Percentiles rank a stretch among this genome's conserved stretches.
Evolutionary conservation across 2,888 invertebrate species (phyloP).

Genomic region (Drosophila bunnanda): DNA sequence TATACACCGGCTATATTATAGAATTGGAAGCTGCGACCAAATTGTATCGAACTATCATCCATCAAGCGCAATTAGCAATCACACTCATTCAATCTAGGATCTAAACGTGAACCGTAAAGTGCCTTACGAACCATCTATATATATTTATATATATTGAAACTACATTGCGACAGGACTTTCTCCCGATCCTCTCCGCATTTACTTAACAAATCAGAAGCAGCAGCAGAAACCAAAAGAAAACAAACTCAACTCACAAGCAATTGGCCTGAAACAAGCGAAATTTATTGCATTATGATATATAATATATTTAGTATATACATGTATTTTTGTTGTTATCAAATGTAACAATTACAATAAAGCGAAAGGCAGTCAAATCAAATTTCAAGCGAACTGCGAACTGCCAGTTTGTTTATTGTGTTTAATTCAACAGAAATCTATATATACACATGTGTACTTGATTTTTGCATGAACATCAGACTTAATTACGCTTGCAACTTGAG

Average conservation of each 20-base stretch:
- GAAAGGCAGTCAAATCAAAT: constrained; percentile 18
- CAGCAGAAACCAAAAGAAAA: constrained; percentile 17
- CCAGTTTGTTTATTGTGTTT: not conserved
- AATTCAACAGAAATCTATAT: not conserved
- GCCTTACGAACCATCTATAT: constrained; percentile 59
- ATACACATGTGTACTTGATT: not conserved
- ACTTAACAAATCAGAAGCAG: constrained; percentile 17
- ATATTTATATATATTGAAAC: constrained; percentile 11
- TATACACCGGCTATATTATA: constrained; percentile 23
- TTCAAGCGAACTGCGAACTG: not conserved
- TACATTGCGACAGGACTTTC: constrained; percentile 2
- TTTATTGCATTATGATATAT: constrained; percentile 54
- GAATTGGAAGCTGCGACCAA: constrained; percentile 54
- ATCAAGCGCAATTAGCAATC: constrained; percentile 71
- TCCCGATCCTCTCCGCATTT: constrained; percentile 35
- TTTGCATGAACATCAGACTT: not conserved
- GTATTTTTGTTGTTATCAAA: constrained; percentile 38
- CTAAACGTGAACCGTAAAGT: constrained; percentile 48
- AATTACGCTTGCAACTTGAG: not conserved
- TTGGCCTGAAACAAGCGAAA: constrained; percentile 38
- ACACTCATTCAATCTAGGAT: constrained; percentile 47
- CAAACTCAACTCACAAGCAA: constrained; percentile 22
- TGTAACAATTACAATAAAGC: constrained; percentile 63
- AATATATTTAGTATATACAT: constrained; percentile 45
- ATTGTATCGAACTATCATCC: constrained; percentile 39